These are phyloP conservation scores for Eupithecia inturbata DNA, from an alignment of 2,888 invertebrate genomes.

Conservation along the genomic window DNA sequence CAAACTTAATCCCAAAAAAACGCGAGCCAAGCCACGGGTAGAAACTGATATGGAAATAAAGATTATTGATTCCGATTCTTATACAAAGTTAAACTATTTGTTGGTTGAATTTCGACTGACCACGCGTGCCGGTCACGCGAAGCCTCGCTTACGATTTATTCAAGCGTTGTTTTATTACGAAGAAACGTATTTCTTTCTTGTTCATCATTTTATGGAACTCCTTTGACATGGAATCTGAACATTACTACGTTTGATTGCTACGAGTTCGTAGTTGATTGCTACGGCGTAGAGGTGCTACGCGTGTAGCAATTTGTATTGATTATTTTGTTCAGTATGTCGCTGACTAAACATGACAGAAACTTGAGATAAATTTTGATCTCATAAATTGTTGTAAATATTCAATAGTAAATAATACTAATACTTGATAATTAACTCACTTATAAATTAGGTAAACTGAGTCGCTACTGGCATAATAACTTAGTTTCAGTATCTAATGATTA, in stretches of 20 bases:
- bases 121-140: conserved; percentile 72
- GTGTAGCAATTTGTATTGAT: conserved; percentile 46
- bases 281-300: conserved; percentile 54
- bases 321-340: neutral
- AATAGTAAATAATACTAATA: too few species aligned
- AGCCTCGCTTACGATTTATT: conserved; percentile 77
- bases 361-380: neutral
- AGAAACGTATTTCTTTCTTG: conserved; percentile 56
- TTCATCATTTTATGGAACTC: conserved; percentile 70
- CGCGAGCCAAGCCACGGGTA: neutral
- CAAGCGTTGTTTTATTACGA: conserved; percentile 57
- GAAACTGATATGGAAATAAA: neutral
- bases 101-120: conserved; percentile 68
- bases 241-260: conserved; percentile 78
- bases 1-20: neutral
- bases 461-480: neutral
- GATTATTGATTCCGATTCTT: conserved; percentile 6
- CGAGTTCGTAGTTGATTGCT: conserved; percentile 59
- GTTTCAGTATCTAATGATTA: neutral
- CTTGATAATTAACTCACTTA: neutral
- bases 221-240: conserved; percentile 80
- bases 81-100: conserved; percentile 38
- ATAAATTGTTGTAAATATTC: too few species aligned
- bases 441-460: neutral
- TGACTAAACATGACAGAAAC: too few species aligned